Evolutionary conservation across 2,888 invertebrate species (phyloP).

Genomic region (Scrobipalpa atriplicella): DNA sequence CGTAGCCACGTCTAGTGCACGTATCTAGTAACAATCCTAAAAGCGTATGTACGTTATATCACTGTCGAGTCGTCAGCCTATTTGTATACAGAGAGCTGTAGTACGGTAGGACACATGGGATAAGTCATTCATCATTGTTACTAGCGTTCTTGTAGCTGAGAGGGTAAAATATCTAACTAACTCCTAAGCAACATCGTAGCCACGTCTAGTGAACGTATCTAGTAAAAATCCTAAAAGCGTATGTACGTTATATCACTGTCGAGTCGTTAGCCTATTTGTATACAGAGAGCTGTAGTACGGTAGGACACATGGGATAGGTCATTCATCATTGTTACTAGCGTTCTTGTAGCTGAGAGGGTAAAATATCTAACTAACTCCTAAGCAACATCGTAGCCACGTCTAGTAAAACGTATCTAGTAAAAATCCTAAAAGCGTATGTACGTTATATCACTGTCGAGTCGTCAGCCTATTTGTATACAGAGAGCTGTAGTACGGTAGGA

Average conservation of each 20-base stretch:
- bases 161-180: no score
- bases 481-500: no score
- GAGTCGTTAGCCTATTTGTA: slow-evolving; percentile 33
- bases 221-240: not conserved
- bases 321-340: not conserved
- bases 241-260: slow-evolving; percentile 55
- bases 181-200: not conserved
- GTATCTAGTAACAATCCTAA: not conserved
- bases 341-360: no score
- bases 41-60: slow-evolving; percentile 46
- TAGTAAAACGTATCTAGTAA: no score
- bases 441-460: no score
- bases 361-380: no score
- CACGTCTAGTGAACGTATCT: not conserved
- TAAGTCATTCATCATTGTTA: not conserved
- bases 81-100: slow-evolving; percentile 25
- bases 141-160: no score
- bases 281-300: slow-evolving; percentile 19
- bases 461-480: no score
- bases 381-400: no score
- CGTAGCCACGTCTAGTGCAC: no score
- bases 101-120: not conserved
- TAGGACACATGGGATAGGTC: not conserved
- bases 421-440: no score
- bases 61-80: slow-evolving; percentile 44